Base-by-base conservation (phyloP, 2,888 invertebrate genomes). In the Mellilla xanthometata region DNA sequence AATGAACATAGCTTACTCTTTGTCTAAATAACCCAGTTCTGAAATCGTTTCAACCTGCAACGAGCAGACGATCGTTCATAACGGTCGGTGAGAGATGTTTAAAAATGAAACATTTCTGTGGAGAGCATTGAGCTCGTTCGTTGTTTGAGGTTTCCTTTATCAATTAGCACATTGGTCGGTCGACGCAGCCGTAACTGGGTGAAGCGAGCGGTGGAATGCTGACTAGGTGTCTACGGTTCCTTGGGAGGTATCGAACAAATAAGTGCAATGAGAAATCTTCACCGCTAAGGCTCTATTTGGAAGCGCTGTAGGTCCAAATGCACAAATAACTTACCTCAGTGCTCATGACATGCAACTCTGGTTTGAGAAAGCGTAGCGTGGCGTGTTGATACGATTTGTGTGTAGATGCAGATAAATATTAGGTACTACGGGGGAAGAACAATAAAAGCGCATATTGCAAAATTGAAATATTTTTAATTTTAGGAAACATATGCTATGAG, bases 71-170 rank as follows among this genome's bases (percentile, higher is more conserved):
- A 81, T 83, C 69, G 72, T 72, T 67, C 72, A 81, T 86, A 88
- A 87, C 87, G 87, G 87, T 84, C 74, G 65, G 70, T 66, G 60
- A 65, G 75, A 71, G 74, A 73, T 80, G 77, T 85, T 88, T 84
- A 85, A 88, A 87, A 87, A 87, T 87, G 87, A 87, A 88, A 82
- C 87, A 81, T 87, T 85, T 85, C 83, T 85, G 86, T 86, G 76
- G 81, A 83, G 88, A 87, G 87, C 87, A 82, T 85, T 87, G 88
- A 86, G 88, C 86, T 76, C 74, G 76, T 77, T 78, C 80, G 86
- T 86, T 89, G 90, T 90, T 89, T 76, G 81, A 87, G 72, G 90
- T 90, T 90, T 87, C 85, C 90, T 86, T 88, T 90, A 74, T 78
- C 89, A 90, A 90, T 90, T 90, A 90, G 82, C 90, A 89, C 90